A percentile compares a stretch with the other conserved stretches of the same genome.
These are phyloP conservation scores for Nannospalax galili DNA, from an alignment of 2,113 vertebrate species.

Conservation along the genomic window DNA sequence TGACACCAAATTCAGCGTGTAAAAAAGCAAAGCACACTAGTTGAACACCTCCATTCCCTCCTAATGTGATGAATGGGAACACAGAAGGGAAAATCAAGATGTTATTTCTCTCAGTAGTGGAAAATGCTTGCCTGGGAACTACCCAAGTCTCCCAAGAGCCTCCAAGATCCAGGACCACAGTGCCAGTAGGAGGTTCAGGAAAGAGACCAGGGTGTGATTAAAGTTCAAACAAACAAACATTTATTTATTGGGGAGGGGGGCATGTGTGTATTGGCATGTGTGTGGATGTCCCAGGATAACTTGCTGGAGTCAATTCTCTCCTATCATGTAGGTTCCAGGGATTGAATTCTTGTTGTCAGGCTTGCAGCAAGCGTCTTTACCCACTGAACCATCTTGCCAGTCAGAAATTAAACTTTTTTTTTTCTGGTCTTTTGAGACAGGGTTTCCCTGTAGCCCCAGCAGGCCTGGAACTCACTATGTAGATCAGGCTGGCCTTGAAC, in stretches of 20 bases:
- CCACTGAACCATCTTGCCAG: not conserved
- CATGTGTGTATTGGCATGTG: not conserved
- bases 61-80: slow-evolving; percentile 20
- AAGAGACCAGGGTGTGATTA: not conserved
- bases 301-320: not conserved
- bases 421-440: too few species aligned
- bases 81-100: slow-evolving; percentile 31
- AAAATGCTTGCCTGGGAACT: not conserved
- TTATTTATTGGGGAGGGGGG: too few species aligned
- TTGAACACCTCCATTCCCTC: slow-evolving; percentile 20
- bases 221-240: too few species aligned
- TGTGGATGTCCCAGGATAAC: not conserved
- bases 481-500: too few species aligned
- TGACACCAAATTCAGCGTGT: not conserved
- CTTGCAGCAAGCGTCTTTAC: not conserved
- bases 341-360: not conserved
- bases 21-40: slow-evolving; percentile 1
- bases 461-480: too few species aligned
- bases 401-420: too few species aligned
- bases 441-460: too few species aligned
- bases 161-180: not conserved
- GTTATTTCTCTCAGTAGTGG: not conserved
- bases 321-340: not conserved
- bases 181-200: not conserved
- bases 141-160: not conserved